Evolutionary conservation across 2,888 invertebrate species (phyloP), one percentile per base, ranked within the genome.

Genomic region (Linnaemya vulpina): DNA sequence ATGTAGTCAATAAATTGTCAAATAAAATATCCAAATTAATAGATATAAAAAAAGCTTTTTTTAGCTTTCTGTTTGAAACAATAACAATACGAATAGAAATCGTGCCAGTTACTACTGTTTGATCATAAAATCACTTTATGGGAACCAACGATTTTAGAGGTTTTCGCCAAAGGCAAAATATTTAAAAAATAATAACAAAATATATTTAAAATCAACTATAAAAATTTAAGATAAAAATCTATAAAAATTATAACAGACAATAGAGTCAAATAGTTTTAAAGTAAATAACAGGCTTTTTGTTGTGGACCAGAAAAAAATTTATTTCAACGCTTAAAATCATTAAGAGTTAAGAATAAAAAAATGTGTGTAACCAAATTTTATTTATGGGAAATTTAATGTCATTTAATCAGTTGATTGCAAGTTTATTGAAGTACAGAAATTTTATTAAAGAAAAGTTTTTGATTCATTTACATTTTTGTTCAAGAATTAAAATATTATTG

Each of bases 211-310:
- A 43, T 67, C 25, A 30, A 30, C 40, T n/a, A 51, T 62, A 68
- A 68, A 80, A 80, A 68, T 25, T 35, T 13, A 15, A 63, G 63
- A 81, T 81, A 70, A 53, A 62, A 68, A 81, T 81, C 81, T 75
- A 25, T 40, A 11, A 22, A 35, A 63, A 40, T 40, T 55, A 67
- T 55, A 65, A 67, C 35, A 58, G 55, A 63, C 53, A 63, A 63
- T n/a, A 30, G 67, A 67, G 13, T 30, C 11, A 58, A 76, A 58
- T 15, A 49, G 3, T 1, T 58, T 22, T 13, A 55, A 4, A 17
- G 17, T 30, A 20, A 15, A 10, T 17, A n/a, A 60, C 17, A n/a
- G 35, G 9, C 10, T 10, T 60, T 15, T 15, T 62, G 20, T 5
- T 62, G 40, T 20, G 3, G 15, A 35, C 17, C 3, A 60, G 17